Conservation (phyloP, 2,797 vertebrate genomes). For the Halcyon chelicuti region DNA sequence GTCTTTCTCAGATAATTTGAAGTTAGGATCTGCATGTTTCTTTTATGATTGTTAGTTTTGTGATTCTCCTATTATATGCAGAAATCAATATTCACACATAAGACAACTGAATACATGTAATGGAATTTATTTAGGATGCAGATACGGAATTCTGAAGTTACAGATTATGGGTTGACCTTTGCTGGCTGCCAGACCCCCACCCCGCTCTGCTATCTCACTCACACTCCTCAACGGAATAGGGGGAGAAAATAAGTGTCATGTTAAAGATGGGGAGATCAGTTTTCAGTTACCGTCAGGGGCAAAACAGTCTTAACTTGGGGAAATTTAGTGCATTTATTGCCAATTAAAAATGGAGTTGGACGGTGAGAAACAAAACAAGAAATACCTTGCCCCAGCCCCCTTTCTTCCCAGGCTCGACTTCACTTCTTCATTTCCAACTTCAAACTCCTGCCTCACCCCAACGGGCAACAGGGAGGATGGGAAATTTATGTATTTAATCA, state of each 20-base stretch:
- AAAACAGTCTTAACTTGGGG: background rate
- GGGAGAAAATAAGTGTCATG: background rate
- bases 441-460: background rate
- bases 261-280: background rate
- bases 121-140: background rate
- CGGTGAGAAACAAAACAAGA: background rate
- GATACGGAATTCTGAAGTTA: background rate
- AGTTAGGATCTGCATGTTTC: background rate
- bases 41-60: background rate
- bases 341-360: background rate
- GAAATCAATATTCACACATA: background rate
- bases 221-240: background rate
- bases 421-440: background rate
- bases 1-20: background rate
- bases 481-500: background rate
- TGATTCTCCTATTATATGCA: background rate
- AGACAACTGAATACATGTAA: background rate
- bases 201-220: background rate
- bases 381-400: background rate
- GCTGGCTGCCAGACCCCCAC: background rate
- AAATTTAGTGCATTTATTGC: background rate
- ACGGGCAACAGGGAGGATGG: fast-evolving
- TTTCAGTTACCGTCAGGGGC: fast-evolving
- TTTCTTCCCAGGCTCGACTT: background rate
- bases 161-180: background rate